Conservation (phyloP, 2,113 vertebrate genomes). For the Perccottus glenii region DNA sequence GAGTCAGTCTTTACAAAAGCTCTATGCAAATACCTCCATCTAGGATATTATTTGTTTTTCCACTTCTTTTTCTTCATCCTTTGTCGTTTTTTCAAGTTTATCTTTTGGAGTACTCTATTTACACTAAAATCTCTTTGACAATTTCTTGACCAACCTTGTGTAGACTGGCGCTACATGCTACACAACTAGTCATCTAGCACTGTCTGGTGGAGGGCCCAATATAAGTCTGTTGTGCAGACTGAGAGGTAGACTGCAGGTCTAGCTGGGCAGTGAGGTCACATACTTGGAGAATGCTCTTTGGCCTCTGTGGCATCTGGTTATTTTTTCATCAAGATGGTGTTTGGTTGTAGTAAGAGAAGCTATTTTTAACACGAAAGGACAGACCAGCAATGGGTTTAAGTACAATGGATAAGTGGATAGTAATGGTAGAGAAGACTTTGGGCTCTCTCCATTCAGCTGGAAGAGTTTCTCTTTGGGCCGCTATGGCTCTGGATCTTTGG, state of each 20-base stretch:
- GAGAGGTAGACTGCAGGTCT: slow-evolving; percentile 98
- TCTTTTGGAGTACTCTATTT: slow-evolving; percentile 75
- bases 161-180: slow-evolving; percentile 92
- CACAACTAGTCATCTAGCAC: slow-evolving; percentile 82
- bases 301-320: slow-evolving; percentile 84
- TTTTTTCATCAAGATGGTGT: slow-evolving; percentile 64
- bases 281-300: slow-evolving; percentile 99
- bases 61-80: slow-evolving; percentile 80
- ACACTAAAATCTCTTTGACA: slow-evolving; percentile 80
- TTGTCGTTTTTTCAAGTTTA: slow-evolving; percentile 80
- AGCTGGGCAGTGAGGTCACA: slow-evolving; percentile 99
- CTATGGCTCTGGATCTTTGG: slow-evolving; percentile 75
- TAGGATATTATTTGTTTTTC: slow-evolving; percentile 80
- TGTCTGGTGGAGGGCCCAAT: slow-evolving; percentile 89
- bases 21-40: slow-evolving; percentile 73
- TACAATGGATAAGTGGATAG: slow-evolving; percentile 61
- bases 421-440: slow-evolving; percentile 60
- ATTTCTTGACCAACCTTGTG: slow-evolving; percentile 85
- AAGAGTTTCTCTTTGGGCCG: slow-evolving; percentile 80
- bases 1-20: slow-evolving; percentile 91
- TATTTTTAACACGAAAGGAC: slow-evolving; percentile 60
- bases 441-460: slow-evolving; percentile 80
- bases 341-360: slow-evolving; percentile 69
- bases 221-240: slow-evolving; percentile 85
- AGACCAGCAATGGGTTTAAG: slow-evolving; percentile 46